A percentile compares a stretch with the other conserved stretches of the same genome.
These are phyloP conservation scores for Nothocercus julius DNA, from an alignment of 2,113 vertebrate species.

Conservation along the genomic window DNA sequence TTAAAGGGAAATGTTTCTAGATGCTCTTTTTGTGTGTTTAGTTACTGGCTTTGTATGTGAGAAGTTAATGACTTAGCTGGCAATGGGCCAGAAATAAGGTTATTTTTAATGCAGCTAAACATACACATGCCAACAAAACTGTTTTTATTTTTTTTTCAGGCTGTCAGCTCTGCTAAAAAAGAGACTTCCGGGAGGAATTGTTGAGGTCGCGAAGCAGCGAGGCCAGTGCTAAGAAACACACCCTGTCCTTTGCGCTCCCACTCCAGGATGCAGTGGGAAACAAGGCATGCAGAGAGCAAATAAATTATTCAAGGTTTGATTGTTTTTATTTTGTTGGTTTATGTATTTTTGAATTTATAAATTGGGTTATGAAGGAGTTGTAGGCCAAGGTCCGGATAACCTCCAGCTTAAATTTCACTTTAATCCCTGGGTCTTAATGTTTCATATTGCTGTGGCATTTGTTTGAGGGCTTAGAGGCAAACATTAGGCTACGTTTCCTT, in stretches of 20 bases:
- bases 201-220: neutral
- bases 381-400: neutral
- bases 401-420: neutral
- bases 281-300: neutral
- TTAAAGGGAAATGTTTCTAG: neutral
- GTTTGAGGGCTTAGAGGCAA: neutral
- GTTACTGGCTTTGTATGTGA: neutral
- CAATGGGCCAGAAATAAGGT: neutral
- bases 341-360: slow-evolving; percentile 14
- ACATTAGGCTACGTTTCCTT: too few species aligned
- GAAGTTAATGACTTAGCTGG: neutral
- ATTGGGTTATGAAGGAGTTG: neutral
- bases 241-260: neutral
- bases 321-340: neutral
- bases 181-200: neutral
- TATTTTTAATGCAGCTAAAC: neutral
- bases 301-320: slow-evolving; percentile 59
- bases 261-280: neutral
- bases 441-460: neutral
- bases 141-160: slow-evolving; percentile 63
- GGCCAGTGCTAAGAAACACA: neutral
- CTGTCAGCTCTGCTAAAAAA: neutral
- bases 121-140: slow-evolving; percentile 8
- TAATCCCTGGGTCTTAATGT: neutral
- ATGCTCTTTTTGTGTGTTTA: neutral